These are phyloP conservation scores for Lithosia quadra DNA, from an alignment of 2,888 invertebrate species.

Conservation along the genomic window DNA sequence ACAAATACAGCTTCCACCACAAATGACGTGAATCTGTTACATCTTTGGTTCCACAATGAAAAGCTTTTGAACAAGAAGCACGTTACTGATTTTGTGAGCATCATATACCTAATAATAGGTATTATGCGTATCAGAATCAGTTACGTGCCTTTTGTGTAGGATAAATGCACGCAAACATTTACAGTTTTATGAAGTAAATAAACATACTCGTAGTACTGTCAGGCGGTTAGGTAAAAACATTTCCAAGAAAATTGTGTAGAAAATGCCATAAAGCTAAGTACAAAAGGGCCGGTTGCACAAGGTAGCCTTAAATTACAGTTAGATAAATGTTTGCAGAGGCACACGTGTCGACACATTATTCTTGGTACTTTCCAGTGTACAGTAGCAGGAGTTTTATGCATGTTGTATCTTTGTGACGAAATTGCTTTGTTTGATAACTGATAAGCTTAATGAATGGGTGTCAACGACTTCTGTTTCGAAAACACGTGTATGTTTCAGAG, in stretches of 20 bases:
- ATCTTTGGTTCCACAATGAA: background rate
- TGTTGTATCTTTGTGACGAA: conserved; percentile 49
- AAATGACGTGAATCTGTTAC: too few species aligned
- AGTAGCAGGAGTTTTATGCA: conserved; percentile 39
- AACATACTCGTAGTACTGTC: conserved; percentile 6
- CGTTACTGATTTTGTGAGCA: background rate
- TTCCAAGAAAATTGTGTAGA: conserved; percentile 20
- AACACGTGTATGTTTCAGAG: conserved; percentile 32
- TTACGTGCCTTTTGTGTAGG: background rate
- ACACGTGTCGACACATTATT: conserved; percentile 45
- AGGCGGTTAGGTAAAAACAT: conserved; percentile 18
- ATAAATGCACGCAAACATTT: conserved; percentile 8
- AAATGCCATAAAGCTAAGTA: conserved; percentile 26
- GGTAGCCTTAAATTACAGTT: conserved; percentile 33
- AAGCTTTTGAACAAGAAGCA: background rate
- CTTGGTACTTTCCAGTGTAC: conserved; percentile 36
- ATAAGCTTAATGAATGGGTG: conserved; percentile 50
- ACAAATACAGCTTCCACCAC: background rate
- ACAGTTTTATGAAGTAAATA: conserved; percentile 6
- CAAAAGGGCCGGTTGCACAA: conserved; percentile 28
- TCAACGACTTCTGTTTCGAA: conserved; percentile 44
- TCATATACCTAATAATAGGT: background rate
- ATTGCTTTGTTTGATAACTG: conserved; percentile 48
- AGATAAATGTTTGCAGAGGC: conserved; percentile 44
- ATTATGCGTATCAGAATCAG: background rate